Evolutionary conservation across 1,140 invertebrate species (phyloP).

Genomic region (Trypoxylus dichotomus): DNA sequence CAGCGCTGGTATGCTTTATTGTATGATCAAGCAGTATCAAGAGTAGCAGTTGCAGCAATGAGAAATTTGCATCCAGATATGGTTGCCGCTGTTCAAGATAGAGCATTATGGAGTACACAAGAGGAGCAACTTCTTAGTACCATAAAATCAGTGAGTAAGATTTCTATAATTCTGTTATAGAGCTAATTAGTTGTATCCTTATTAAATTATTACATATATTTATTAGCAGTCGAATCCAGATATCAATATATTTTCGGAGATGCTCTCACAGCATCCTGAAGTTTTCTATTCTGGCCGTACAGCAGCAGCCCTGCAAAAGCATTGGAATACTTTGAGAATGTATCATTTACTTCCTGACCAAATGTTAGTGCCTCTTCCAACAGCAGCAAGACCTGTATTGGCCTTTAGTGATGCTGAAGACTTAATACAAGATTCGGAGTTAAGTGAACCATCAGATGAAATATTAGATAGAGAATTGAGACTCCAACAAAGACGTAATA

Average conservation of each 20-base stretch:
- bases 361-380: constrained; percentile 67
- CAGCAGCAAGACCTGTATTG: constrained; percentile 63
- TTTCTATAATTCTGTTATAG: neutral
- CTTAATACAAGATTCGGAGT: constrained; percentile 79
- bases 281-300: constrained; percentile 88
- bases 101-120: constrained; percentile 84
- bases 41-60: constrained; percentile 89
- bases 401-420: constrained; percentile 94
- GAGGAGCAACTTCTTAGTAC: constrained; percentile 88
- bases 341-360: constrained; percentile 92
- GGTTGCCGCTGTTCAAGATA: constrained; percentile 81
- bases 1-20: constrained; percentile 94
- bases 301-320: constrained; percentile 78
- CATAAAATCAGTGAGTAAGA: constrained; percentile 71
- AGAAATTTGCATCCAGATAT: constrained; percentile 90
- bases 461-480: constrained; percentile 59
- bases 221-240: constrained; percentile 49
- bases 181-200: too few species aligned
- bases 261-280: constrained; percentile 82
- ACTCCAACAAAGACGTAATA: constrained; percentile 64
- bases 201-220: neutral
- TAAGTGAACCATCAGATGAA: constrained; percentile 79
- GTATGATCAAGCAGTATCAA: constrained; percentile 86
- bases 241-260: constrained; percentile 79
- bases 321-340: constrained; percentile 94